These are phyloP conservation scores for Leuciscus idus DNA, from an alignment of 2,113 vertebrate species.

Conservation along the genomic window DNA sequence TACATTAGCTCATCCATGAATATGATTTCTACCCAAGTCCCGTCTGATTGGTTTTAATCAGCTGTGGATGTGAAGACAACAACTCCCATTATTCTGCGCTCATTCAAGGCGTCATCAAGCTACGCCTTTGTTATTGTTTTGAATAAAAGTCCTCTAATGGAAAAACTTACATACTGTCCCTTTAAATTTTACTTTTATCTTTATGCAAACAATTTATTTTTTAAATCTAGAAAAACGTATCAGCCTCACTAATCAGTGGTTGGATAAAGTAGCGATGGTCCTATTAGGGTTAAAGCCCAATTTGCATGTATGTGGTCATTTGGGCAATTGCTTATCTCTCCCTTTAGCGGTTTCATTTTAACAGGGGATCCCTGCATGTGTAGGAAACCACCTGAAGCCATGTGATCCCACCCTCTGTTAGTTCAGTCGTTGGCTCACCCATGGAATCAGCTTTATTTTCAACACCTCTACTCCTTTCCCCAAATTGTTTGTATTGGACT, in stretches of 20 bases:
- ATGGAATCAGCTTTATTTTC: slow-evolving; percentile 72
- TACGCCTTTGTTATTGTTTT: too few species aligned
- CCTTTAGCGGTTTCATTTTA: background rate
- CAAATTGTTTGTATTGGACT: slow-evolving; percentile 76
- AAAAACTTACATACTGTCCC: too few species aligned
- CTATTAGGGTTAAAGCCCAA: background rate
- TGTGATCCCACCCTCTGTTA: slow-evolving; percentile 9
- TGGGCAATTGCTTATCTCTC: background rate
- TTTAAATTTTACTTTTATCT: background rate
- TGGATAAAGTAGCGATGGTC: background rate
- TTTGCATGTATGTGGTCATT: background rate
- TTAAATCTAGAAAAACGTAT: background rate
- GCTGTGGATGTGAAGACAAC: too few species aligned
- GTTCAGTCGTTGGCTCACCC: slow-evolving; percentile 46
- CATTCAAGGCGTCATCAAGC: too few species aligned
- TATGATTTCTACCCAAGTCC: too few species aligned
- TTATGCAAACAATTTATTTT: too few species aligned
- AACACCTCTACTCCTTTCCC: slow-evolving; percentile 61
- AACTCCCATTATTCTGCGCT: too few species aligned
- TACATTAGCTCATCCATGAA: too few species aligned
- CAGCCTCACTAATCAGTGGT: background rate
- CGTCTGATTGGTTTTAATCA: too few species aligned
- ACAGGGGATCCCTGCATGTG: background rate
- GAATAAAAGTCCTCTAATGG: too few species aligned
- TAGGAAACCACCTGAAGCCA: background rate